Percentiles rank a stretch among this genome's conserved stretches.
These are phyloP conservation scores for Acrocephalus arundinaceus DNA, from an alignment of 2,113 vertebrate genomes.

Conservation along the genomic window DNA sequence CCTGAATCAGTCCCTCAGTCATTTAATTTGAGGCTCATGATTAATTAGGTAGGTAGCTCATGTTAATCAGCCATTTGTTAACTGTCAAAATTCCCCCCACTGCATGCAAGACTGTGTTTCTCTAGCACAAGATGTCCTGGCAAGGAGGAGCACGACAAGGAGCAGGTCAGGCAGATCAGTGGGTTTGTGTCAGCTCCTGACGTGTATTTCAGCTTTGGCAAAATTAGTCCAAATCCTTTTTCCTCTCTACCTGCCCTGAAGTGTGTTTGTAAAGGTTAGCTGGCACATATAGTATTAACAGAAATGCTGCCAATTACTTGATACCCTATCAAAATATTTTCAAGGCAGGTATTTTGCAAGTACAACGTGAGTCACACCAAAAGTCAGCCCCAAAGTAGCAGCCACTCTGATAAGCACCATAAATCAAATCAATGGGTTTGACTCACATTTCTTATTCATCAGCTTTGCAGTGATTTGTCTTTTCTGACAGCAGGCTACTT, in stretches of 20 bases:
- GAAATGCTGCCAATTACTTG: neutral
- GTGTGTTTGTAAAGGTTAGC: slow-evolving; percentile 28
- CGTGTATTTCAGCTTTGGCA: slow-evolving; percentile 12
- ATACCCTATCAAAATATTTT: slow-evolving; percentile 46
- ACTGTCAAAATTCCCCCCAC: slow-evolving; percentile 1
- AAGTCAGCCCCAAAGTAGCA: slow-evolving; percentile 24
- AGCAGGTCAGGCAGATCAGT: neutral
- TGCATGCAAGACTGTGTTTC: neutral
- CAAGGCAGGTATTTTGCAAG: slow-evolving; percentile 23
- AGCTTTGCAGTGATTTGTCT: neutral
- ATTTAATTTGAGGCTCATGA: slow-evolving; percentile 27
- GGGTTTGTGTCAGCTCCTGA: slow-evolving; percentile 3
- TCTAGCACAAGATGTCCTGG: neutral
- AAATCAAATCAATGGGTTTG: neutral
- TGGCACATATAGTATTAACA: slow-evolving; percentile 11
- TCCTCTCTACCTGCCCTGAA: neutral
- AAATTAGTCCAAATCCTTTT: slow-evolving; percentile 26
- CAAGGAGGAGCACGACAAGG: neutral
- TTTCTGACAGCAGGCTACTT: neutral
- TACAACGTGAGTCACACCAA: slow-evolving; percentile 14
- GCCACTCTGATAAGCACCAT: neutral
- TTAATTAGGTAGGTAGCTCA: slow-evolving; percentile 41
- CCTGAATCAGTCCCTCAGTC: neutral
- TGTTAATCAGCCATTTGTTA: slow-evolving; percentile 55
- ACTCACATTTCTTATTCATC: neutral